phyloP scores from a whole-genome alignment of 2,797 vertebrate species.

The Hylomyscus alleni region DNA sequence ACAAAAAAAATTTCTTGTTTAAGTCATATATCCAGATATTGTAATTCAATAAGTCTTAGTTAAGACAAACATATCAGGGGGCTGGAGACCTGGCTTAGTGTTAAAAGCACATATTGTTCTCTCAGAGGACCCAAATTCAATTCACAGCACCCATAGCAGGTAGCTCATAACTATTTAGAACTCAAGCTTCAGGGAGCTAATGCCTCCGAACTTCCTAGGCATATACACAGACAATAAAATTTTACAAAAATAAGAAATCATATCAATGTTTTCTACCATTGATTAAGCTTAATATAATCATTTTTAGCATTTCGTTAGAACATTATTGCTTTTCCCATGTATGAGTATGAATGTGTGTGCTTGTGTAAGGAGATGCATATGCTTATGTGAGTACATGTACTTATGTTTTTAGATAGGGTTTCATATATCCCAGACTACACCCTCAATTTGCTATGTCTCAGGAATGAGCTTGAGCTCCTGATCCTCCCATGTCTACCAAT shows the following conservation, averaged over 20 bases:
- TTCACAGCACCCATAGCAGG: neutral
- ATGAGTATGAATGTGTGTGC: neutral
- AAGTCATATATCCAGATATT: neutral
- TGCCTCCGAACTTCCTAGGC: neutral
- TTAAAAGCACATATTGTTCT: neutral
- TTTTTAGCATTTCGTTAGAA: constrained; percentile 1
- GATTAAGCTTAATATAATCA: neutral
- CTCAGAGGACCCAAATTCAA: neutral
- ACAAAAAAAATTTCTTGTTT: neutral
- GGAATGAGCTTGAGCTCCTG: too few relatives aligned
- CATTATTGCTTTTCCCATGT: neutral
- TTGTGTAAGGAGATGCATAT: too few relatives aligned
- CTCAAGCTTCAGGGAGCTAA: neutral
- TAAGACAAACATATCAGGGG: neutral
- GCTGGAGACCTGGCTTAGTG: neutral
- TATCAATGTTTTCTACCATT: neutral
- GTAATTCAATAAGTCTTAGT: neutral
- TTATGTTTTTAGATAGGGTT: neutral
- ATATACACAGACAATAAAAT: neutral
- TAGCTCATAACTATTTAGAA: neutral
- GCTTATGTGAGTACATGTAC: neutral
- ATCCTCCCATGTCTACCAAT: too few relatives aligned
- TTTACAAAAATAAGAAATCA: neutral
- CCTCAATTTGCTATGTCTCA: neutral
- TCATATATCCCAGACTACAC: neutral